phyloP scores from a whole-genome alignment of 2,113 vertebrate genomes.

The Garra rufa region DNA sequence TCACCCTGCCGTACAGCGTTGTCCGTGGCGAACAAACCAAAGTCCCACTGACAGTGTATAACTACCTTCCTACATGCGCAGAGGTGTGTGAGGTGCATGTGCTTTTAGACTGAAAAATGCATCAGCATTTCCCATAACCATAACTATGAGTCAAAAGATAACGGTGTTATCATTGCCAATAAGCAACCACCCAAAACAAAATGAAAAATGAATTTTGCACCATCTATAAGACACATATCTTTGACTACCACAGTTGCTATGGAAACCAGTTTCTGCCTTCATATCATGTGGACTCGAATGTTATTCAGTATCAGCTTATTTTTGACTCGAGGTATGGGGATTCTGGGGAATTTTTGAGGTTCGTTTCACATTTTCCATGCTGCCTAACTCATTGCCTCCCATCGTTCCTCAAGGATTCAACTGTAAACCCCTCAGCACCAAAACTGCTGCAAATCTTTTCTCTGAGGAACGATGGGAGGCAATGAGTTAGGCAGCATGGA shows the following conservation, averaged over 20 bases:
- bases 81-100: conserved; percentile 80
- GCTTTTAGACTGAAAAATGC: conserved; percentile 27
- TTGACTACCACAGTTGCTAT: neutral
- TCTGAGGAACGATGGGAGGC: conserved; percentile 64
- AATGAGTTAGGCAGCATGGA: conserved; percentile 75
- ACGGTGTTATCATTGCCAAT: conserved; percentile 63
- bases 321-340: conserved; percentile 26
- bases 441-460: too few relatives aligned
- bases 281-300: neutral
- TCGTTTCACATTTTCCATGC: conserved; percentile 74
- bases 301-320: conserved; percentile 11
- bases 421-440: too few relatives aligned
- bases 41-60: conserved; percentile 88
- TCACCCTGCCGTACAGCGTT: conserved; percentile 84
- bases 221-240: conserved; percentile 52
- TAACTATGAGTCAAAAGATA: conserved; percentile 29
- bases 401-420: conserved; percentile 64
- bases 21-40: conserved; percentile 92
- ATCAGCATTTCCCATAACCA: neutral
- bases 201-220: neutral
- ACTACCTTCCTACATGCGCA: conserved; percentile 82
- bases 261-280: neutral
- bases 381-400: conserved; percentile 71
- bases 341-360: conserved; percentile 65
- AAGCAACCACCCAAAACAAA: neutral